These are phyloP conservation scores for Phoxinus dragarum DNA, from an alignment of 2,797 vertebrate species.

Conservation along the genomic window DNA sequence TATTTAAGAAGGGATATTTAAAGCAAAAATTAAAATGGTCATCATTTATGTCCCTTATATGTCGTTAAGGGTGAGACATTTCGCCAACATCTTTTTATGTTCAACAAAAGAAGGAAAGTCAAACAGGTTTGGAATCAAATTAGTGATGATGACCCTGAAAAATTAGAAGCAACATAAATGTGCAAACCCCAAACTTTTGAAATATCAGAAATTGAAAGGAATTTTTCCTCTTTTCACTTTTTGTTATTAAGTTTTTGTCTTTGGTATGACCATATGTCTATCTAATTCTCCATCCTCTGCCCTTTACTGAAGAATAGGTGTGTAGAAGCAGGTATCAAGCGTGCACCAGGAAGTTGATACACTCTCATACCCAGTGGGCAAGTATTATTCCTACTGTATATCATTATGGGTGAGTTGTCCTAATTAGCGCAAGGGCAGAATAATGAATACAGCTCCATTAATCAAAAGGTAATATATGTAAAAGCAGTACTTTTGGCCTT, in stretches of 20 bases:
- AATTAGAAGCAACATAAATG: not conserved
- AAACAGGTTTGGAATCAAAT: not conserved
- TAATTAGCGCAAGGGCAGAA: slow-evolving; percentile 87
- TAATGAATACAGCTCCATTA: slow-evolving; percentile 88
- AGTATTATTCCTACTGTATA: slow-evolving; percentile 85
- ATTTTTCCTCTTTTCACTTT: not conserved
- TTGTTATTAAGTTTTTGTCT: not conserved
- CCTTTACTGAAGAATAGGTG: slow-evolving; percentile 22
- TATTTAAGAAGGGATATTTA: not conserved
- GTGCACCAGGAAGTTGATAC: slow-evolving; percentile 70
- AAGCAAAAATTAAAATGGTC: not conserved
- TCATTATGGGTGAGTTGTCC: slow-evolving; percentile 81
- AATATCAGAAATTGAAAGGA: not conserved
- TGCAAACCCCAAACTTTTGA: not conserved
- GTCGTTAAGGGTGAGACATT: not conserved
- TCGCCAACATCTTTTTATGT: not conserved
- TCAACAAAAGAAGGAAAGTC: not conserved
- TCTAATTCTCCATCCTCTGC: not conserved
- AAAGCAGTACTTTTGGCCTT: slow-evolving; percentile 83
- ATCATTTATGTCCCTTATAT: not conserved
- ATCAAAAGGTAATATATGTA: slow-evolving; percentile 91
- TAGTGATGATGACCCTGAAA: not conserved
- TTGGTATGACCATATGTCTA: not conserved
- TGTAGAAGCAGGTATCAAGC: slow-evolving; percentile 56
- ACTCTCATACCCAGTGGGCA: slow-evolving; percentile 81